phyloP scores from a whole-genome alignment of 2,113 vertebrate genomes.

The Ranitomeya imitator region DNA sequence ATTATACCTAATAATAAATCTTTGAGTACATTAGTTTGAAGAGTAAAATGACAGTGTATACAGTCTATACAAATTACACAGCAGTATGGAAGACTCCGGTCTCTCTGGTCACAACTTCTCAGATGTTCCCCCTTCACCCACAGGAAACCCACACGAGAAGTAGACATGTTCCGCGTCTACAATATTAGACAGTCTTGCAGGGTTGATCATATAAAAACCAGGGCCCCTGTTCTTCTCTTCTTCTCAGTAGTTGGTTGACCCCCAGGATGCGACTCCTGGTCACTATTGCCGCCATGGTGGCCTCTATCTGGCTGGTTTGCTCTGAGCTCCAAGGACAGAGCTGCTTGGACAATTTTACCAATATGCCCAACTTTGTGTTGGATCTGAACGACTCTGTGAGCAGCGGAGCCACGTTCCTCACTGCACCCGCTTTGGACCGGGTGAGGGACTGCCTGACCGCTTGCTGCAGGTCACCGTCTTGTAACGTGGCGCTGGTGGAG shows the following conservation, averaged over 20 bases:
- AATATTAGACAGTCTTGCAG: too few relatives aligned
- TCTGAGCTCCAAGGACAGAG: conserved; percentile 60
- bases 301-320: conserved; percentile 10
- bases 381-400: conserved; percentile 84
- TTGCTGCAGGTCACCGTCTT: conserved; percentile 79
- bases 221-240: too few relatives aligned
- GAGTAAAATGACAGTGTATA: too few relatives aligned
- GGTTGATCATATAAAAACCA: too few relatives aligned
- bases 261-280: background rate
- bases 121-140: too few relatives aligned
- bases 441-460: conserved; percentile 79
- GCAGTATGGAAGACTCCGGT: too few relatives aligned
- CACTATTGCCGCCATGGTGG: background rate
- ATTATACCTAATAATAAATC: too few relatives aligned
- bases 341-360: conserved; percentile 74
- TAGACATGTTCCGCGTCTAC: background rate
- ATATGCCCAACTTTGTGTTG: conserved; percentile 78
- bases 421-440: conserved; percentile 69
- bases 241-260: background rate
- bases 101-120: too few relatives aligned
- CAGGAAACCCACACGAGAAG: background rate
- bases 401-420: conserved; percentile 84
- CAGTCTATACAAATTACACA: too few relatives aligned
- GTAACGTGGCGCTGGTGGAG: conserved; percentile 90
- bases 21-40: too few relatives aligned